These are phyloP conservation scores for Balaeniceps rex DNA, from an alignment of 2,113 vertebrate species.

Conservation along the genomic window DNA sequence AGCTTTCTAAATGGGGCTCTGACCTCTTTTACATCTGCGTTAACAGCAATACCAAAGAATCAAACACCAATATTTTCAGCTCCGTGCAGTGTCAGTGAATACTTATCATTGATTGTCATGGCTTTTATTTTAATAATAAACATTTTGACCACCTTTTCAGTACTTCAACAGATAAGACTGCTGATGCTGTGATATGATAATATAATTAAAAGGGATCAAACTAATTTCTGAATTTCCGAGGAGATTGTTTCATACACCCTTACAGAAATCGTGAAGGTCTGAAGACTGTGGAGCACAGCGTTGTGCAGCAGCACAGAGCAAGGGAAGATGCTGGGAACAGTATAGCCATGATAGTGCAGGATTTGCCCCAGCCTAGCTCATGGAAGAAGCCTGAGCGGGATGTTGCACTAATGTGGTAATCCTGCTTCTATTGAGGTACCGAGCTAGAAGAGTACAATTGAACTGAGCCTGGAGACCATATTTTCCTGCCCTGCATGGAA, in stretches of 20 bases:
- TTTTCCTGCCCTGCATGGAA: neutral
- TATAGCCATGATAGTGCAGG: neutral
- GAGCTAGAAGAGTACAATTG: neutral
- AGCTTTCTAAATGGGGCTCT: neutral
- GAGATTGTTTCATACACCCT: fast-evolving
- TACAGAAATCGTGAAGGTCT: neutral
- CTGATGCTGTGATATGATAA: neutral
- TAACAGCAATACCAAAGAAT: neutral
- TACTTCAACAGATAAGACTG: neutral
- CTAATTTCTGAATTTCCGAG: neutral
- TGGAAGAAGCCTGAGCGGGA: neutral
- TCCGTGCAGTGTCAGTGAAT: neutral
- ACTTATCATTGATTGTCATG: neutral
- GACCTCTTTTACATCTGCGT: neutral
- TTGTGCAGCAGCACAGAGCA: neutral
- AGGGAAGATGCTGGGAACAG: neutral
- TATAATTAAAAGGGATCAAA: neutral
- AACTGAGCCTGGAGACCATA: neutral
- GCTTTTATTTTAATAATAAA: neutral
- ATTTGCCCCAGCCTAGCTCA: neutral
- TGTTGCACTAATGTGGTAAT: neutral
- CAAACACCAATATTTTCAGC: neutral
- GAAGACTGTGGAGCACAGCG: neutral
- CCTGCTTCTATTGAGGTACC: neutral
- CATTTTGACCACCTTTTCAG: neutral